Base-by-base conservation (phyloP, 2,888 invertebrate species). In the Hermaeophaga mercurialis region DNA sequence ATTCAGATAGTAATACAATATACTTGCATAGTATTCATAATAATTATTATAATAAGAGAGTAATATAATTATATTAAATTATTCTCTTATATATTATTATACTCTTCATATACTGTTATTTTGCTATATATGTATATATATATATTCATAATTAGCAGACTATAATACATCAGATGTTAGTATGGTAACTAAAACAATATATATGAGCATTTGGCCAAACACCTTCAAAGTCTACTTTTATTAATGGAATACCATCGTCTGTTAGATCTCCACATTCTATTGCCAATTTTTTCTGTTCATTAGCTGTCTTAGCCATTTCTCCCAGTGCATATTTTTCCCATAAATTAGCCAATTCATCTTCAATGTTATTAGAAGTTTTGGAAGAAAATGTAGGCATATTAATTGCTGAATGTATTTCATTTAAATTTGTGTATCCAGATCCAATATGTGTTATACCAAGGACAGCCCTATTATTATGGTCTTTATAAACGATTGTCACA, bases 301-400 rank as follows among this genome's bases (percentile, higher is more conserved):
- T 17, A 17, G 31, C 45, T 3, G 45, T 31, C 31, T 45, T 31
- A n/a, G 17, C 7, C 45, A 45, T 45, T 12, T 12, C 18, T 12
- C 34, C 47, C 33, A 47, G n/a, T 9, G 47, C 47, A 34, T 34
- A 17, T 47, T 14, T 6, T 47, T 47, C 47, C 34, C 47, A 47
- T 34, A 11, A 31, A 33, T 34, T 18, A 26, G 2, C 44, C 9
- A 44, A 44, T 6, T 26, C 26, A 12, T 44, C 44, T 24, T 44
- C 26, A 12, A 24, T 24, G 22, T 19, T 44, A 24, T 24, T 12
- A 14, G 26, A 28, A 8, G 41, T 41, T 41, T 41, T 41, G 15
- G 41, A 41, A 18, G 41, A 41, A 2, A 41, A 18, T 19, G 41
- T 41, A 18, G 41, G 41, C 18, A 41, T 22, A 22, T 22, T 22